phyloP scores from a whole-genome alignment of 2,113 vertebrate species.

The Atherinomorus stipes region DNA sequence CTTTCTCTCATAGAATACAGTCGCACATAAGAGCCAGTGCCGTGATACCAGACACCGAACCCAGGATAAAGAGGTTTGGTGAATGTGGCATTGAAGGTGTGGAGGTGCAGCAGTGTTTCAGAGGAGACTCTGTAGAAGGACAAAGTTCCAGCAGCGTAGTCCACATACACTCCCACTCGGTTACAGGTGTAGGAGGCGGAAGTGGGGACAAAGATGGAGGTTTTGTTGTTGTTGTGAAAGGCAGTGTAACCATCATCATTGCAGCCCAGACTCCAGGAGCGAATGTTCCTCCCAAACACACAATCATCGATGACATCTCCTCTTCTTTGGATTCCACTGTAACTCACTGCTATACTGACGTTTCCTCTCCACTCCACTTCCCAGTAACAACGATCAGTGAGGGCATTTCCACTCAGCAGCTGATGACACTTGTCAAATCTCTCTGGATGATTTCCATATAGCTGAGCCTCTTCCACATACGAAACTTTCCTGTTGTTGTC shows the following conservation, averaged over 20 bases:
- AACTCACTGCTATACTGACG: slow-evolving; percentile 10
- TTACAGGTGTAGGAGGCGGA: not conserved
- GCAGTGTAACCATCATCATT: not conserved
- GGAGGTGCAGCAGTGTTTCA: not conserved
- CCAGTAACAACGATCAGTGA: slow-evolving; percentile 16
- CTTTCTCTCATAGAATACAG: not conserved
- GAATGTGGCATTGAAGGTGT: not conserved
- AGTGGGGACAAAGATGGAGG: not conserved
- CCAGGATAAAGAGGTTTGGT: not conserved
- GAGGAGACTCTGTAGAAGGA: slow-evolving; percentile 7
- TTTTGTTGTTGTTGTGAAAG: slow-evolving; percentile 1
- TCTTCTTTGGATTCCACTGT: not conserved
- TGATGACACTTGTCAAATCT: slow-evolving; percentile 10
- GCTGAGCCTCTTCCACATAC: not conserved
- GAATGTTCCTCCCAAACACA: slow-evolving; percentile 3
- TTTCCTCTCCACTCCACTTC: slow-evolving; percentile 2
- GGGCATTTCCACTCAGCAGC: slow-evolving; percentile 1
- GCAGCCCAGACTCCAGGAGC: slow-evolving; percentile 11
- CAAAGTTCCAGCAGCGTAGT: slow-evolving; percentile 4
- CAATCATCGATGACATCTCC: not conserved
- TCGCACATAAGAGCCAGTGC: not conserved
- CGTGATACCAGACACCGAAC: slow-evolving; percentile 12
- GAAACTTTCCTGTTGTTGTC: slow-evolving; percentile 1
- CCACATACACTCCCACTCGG: slow-evolving; percentile 16
- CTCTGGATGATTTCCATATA: not conserved